Evolutionary conservation across 1,140 invertebrate genomes (phyloP), one percentile per base, ranked within the genome.

Genomic region (Diploscapter pachys): DNA sequence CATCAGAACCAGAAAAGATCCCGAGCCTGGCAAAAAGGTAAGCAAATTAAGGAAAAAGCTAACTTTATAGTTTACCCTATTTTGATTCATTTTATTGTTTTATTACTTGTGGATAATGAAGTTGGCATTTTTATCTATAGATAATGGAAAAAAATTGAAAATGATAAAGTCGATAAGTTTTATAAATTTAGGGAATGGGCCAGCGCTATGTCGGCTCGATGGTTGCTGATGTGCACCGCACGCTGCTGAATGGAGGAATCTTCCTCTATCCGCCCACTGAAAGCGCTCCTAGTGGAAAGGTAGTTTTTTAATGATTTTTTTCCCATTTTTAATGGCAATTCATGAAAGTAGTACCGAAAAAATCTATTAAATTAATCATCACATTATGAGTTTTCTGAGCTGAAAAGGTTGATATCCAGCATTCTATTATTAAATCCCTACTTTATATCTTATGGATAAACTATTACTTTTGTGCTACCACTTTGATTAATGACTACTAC

Each of bases 121-220:
- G 2, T 11, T 13, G 57, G 57, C 57, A 11, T 59, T 13, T 64
- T 64, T 31, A 31, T 31, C 31, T 31, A 31, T 1, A 31, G 31
- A 31, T 31, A 31, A 1, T 1, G 31, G 31, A 31, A 31, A n/a
- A n/a, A 31, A 31, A 31, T 31, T 31, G 31, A 31, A 31, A 31
- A 31, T 31, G 31, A 31, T 31, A 31, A 31, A 31, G 31, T 31
- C 31, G 31, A 31, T 31, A 31, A 31, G 31, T 31, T 31, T 50
- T 31, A 55, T 68, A 5, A n/a, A 50, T 69, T 68, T 63, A 91
- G 51, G 74, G 93, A 0, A 98, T 96, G 85, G 93, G 92, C 56
- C 93, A 93, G 2, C 89, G 97, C 64, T 99, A 99, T 87, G 93
- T 99, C 69, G 97, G 97, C 4, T 98, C 95, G 4, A 99, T 99